Base-by-base conservation (phyloP, 1,140 invertebrate genomes). In the Metaphire vulgaris region DNA sequence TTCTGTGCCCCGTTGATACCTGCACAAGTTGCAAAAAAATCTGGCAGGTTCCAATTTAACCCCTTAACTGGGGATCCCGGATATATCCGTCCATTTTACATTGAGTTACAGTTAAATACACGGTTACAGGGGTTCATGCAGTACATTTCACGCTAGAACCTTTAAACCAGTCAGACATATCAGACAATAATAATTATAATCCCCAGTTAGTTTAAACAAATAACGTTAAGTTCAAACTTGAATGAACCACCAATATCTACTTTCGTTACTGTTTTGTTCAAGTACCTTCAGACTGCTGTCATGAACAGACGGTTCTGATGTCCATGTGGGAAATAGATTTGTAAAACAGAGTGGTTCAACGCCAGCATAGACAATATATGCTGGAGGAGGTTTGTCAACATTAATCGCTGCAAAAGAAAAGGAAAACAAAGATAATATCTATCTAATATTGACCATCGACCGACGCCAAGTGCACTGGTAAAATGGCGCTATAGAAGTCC, bases 321-420 rank as follows among this genome's bases (percentile, higher is more conserved):
- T 87, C 95, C 95, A 97, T 68, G 88, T 88, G 67, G 94, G 92
- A 85, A 97, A 97, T 26, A 95, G 88, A 81, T 91, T 91, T 65
- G 89, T 92, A 85, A 97, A 96, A 78, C 88, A 86, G 65, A 90
- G 82, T 0, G 94, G 94, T 85, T 97, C 95, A 2, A 94, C 88
- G 1, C 95, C 95, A 74, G 93, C 94, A 88, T 91, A 92, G 2
- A 95, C 92, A 29, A 93, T 85, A 83, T 85, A 2, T 85, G 82
- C 33, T 80, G 80, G 1, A 83, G 41, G 41, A 56, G 41, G 41
- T 56, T 56, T 56, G 6, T 56, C 21, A 21, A 21, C 6, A 21
- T 56, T 56, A 6, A 56, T 21, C 6, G 41, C 41, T 56, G 21
- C 41, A 56, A 12, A 56, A 56, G 21, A 12, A 56, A 12, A 56